Evolutionary conservation across 1,140 invertebrate species (phyloP).

Genomic region (Nephila pilipes): DNA sequence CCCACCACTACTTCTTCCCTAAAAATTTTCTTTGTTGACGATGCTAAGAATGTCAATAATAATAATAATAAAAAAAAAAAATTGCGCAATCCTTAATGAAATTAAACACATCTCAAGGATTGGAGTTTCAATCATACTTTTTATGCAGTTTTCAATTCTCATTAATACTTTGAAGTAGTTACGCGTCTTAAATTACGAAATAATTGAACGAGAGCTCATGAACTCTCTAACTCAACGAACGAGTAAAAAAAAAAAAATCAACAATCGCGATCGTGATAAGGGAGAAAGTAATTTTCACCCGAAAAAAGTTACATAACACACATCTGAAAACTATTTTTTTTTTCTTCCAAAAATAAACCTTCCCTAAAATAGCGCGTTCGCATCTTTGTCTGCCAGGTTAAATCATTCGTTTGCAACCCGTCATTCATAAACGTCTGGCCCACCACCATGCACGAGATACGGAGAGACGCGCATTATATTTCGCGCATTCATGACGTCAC

Average conservation of each 20-base stretch:
- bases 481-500: slow-evolving; percentile 45
- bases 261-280: not conserved
- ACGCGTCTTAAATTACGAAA: too few relatives aligned
- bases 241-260: not conserved
- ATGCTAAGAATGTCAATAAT: too few relatives aligned
- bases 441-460: slow-evolving; percentile 50
- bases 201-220: too few relatives aligned
- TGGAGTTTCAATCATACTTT: too few relatives aligned
- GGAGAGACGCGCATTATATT: slow-evolving; percentile 19
- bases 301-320: not conserved
- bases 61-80: too few relatives aligned
- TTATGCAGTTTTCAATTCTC: too few relatives aligned
- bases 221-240: too few relatives aligned
- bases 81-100: too few relatives aligned
- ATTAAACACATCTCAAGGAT: too few relatives aligned
- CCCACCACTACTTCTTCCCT: too few relatives aligned
- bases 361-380: slow-evolving; percentile 30
- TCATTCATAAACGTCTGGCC: slow-evolving; percentile 63
- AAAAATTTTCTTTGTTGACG: too few relatives aligned
- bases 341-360: slow-evolving; percentile 36
- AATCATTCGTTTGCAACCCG: slow-evolving; percentile 21
- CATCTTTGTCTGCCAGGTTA: slow-evolving; percentile 49
- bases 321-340: not conserved
- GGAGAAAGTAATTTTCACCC: not conserved
- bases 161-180: too few relatives aligned